Evolutionary conservation across 2,113 vertebrate genomes (phyloP), one percentile per base, ranked within the genome.

Genomic region (Pandion haliaetus): DNA sequence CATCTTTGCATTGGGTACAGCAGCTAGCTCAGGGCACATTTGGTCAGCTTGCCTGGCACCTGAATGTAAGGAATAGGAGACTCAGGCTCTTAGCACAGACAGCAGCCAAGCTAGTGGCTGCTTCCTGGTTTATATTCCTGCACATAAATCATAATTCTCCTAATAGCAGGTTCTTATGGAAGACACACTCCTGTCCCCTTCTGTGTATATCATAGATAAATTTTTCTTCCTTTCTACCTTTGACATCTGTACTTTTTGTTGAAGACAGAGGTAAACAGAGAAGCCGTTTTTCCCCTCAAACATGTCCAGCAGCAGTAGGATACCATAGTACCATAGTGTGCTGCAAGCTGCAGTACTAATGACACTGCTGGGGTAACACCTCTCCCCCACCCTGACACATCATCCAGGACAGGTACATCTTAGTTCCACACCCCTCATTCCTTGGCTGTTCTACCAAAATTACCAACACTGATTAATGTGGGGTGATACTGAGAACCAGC

Each of bases 121-220:
- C 31, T 58, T 72, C 13, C 13, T 90, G 59, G 49, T 73, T 93
- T 86, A 50, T 87, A 94, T 84, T 84, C 65, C 65, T 95, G 28
- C 40, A 36, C 18, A 65, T 93, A 77, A 95, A 79, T 97, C 45
- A 54, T 69, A 82, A 88, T 96, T 95, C 66, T 57, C 62, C 72
- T 45, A 25, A 80, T 54, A 70, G 34, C n/a, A 85, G 34, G 45
- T 38, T 82, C n/a, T 82, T 84, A 61, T 2, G 36, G 74, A 89
- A 95, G 83, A 77, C 36, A 47, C 40, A 29, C 32, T 89, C n/a
- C 58, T 91, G n/a, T 50, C 55, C 50, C 44, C n/a, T 94, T 91
- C 80, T 72, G 17, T 63, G 29, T 65, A 29, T 45, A n/a, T 29
- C 25, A 29, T 2, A 49, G 54, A 58, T 45, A 54, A 9, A 7